phyloP scores from a whole-genome alignment of 2,797 vertebrate species.

The Tolypeutes matacus region DNA sequence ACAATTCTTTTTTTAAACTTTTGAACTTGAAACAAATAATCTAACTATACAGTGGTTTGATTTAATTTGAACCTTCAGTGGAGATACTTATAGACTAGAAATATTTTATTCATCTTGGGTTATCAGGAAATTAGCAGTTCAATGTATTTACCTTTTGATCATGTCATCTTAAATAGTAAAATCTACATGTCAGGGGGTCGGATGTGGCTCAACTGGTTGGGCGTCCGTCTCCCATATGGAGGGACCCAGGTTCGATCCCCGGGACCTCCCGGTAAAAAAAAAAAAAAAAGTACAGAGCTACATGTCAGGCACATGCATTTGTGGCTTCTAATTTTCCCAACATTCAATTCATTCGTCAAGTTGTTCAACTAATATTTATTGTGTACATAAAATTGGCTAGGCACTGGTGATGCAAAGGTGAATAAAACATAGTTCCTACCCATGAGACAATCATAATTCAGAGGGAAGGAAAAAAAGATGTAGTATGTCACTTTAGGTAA shows the following conservation, averaged over 20 bases:
- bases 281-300: no score
- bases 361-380: slow-evolving; percentile 35
- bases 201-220: no score
- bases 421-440: slow-evolving; percentile 42
- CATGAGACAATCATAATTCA: background rate
- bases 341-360: slow-evolving; percentile 28
- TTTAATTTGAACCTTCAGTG: slow-evolving; percentile 1
- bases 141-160: slow-evolving; percentile 41
- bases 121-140: background rate
- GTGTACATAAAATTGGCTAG: background rate
- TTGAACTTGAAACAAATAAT: slow-evolving; percentile 51
- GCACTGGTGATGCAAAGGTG: background rate
- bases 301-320: background rate
- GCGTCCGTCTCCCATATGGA: no score
- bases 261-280: no score
- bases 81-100: slow-evolving; percentile 32
- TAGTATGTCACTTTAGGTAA: background rate
- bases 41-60: background rate
- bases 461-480: background rate
- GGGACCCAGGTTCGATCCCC: no score
- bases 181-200: background rate
- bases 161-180: slow-evolving; percentile 32
- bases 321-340: slow-evolving; percentile 45
- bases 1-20: slow-evolving; percentile 10
- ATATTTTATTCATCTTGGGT: no score